Evolutionary conservation across 2,888 invertebrate genomes (phyloP).

Genomic region (Zeuzera pyrina): DNA sequence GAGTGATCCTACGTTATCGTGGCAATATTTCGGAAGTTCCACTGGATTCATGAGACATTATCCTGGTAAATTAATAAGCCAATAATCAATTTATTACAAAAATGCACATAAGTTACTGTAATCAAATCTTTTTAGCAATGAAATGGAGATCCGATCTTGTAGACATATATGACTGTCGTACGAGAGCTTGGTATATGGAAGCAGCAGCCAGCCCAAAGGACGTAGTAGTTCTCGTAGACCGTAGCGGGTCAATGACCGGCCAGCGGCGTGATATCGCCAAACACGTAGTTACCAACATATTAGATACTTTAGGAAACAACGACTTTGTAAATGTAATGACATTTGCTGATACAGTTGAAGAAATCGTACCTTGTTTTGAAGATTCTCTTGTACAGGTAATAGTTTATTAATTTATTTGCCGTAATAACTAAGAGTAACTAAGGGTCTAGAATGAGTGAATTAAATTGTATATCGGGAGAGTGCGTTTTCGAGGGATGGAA

Average conservation of each 20-base stretch:
- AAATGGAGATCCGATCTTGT: conserved; percentile 86
- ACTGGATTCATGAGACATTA: conserved; percentile 98
- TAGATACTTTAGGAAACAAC: conserved; percentile 97
- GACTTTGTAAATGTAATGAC: conserved; percentile 98
- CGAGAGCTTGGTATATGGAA: conserved; percentile 97
- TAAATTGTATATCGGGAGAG: no score
- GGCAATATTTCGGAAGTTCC: conserved; percentile 99
- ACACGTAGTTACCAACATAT: conserved; percentile 88
- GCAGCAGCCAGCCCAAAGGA: conserved; percentile 99
- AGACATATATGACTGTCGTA: conserved; percentile 96
- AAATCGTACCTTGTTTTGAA: conserved; percentile 91
- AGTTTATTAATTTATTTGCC: no score
- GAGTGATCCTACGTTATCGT: conserved; percentile 89
- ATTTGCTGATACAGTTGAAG: conserved; percentile 87
- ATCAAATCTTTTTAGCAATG: conserved; percentile 65
- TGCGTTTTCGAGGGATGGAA: no score
- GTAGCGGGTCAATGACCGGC: conserved; percentile 94
- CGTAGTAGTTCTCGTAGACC: conserved; percentile 86
- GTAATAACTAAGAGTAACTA: no score
- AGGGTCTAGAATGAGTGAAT: no score
- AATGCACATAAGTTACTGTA: neutral
- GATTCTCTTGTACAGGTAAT: conserved; percentile 90
- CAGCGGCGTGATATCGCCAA: conserved; percentile 90
- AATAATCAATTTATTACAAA: neutral
- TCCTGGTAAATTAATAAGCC: conserved; percentile 77